Percentiles rank a stretch among this genome's conserved stretches.
phyloP scores from a whole-genome alignment of 2,113 vertebrate genomes.

The Collichthys lucidus region DNA sequence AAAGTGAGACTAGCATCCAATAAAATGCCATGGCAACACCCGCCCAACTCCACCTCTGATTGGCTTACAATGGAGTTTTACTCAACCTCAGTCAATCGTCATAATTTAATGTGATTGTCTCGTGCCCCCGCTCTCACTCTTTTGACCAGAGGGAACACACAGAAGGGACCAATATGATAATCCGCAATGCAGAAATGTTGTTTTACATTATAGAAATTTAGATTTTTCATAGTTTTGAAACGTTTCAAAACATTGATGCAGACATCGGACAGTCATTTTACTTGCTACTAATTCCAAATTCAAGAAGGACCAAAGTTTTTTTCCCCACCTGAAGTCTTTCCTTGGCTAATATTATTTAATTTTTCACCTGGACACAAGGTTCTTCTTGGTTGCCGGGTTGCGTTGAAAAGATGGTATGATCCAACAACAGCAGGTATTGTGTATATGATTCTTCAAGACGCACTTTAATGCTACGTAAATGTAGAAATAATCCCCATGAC shows the following conservation, averaged over 20 bases:
- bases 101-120: too few species aligned
- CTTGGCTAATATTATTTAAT: neutral
- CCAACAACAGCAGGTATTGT: neutral
- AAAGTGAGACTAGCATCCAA: too few species aligned
- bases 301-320: neutral
- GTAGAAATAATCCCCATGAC: neutral
- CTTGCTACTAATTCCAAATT: neutral
- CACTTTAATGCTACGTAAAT: too few species aligned
- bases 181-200: neutral
- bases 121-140: too few species aligned
- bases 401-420: neutral
- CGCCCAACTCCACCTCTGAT: too few species aligned
- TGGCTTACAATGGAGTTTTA: too few species aligned
- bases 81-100: too few species aligned
- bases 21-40: too few species aligned
- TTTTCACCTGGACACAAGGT: neutral
- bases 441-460: neutral
- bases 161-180: neutral
- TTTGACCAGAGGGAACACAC: neutral
- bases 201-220: neutral
- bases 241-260: neutral
- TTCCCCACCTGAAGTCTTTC: neutral
- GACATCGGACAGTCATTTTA: too few species aligned
- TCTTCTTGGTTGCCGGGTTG: neutral
- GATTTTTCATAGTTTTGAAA: neutral